Evolutionary conservation across 23 tunicate species (phyloP).

Genomic region (Trididemnum clinides): DNA sequence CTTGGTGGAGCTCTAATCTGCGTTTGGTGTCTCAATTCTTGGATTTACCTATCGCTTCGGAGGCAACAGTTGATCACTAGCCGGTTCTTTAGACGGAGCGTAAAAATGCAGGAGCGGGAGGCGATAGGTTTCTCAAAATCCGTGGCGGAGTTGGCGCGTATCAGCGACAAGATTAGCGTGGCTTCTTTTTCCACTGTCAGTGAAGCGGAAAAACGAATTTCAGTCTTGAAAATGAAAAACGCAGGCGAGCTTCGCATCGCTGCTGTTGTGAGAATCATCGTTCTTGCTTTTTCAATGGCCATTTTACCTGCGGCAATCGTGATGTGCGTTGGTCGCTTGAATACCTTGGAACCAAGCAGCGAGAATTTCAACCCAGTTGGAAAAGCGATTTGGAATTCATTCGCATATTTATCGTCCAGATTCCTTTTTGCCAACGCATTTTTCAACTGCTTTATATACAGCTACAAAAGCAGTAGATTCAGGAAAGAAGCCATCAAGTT

Average conservation of each 20-base stretch:
- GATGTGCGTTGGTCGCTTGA: constrained; percentile 18
- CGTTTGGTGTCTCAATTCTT: constrained; percentile 41
- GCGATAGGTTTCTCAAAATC: background rate
- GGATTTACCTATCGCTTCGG: background rate
- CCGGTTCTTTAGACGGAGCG: background rate
- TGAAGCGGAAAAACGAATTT: background rate
- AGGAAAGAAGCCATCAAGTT: constrained; percentile 18
- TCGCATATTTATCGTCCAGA: constrained; percentile 50
- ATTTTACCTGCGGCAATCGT: constrained; percentile 39
- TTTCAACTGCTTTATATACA: constrained; percentile 52
- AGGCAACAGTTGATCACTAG: background rate
- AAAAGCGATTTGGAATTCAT: constrained; percentile 53
- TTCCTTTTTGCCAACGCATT: constrained; percentile 47
- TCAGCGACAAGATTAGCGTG: background rate
- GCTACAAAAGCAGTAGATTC: constrained; percentile 27
- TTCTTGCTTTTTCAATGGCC: constrained; percentile 36
- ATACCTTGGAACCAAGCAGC: constrained; percentile 19
- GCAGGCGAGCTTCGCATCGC: background rate
- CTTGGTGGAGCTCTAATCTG: constrained; percentile 23
- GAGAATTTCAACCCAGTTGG: constrained; percentile 28
- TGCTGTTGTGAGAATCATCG: constrained; percentile 33
- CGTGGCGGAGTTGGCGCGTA: background rate
- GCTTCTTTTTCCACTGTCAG: background rate
- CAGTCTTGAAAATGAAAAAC: background rate
- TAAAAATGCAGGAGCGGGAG: background rate